These are phyloP conservation scores for Popillia japonica DNA, from an alignment of 1,140 invertebrate species.

Conservation along the genomic window DNA sequence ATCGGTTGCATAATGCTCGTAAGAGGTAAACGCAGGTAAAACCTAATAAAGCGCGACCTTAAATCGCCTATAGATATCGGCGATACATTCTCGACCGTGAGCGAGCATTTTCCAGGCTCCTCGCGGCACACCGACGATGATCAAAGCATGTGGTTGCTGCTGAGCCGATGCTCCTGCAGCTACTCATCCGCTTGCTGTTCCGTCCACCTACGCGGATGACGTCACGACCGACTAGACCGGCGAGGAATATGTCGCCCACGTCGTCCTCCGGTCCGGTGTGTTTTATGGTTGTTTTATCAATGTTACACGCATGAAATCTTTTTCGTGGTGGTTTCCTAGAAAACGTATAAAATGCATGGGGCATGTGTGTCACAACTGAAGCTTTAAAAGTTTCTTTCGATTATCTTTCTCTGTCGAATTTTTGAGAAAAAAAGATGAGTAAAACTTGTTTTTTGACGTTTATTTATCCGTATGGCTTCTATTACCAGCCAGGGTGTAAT, in stretches of 20 bases:
- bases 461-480: no score
- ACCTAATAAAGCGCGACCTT: neutral
- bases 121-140: neutral
- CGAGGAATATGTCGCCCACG: neutral
- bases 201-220: slow-evolving; percentile 1
- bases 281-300: neutral
- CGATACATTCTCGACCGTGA: neutral
- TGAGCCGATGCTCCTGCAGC: neutral
- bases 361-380: no score
- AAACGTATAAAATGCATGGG: neutral
- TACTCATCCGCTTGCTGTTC: neutral
- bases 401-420: no score
- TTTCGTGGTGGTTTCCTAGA: neutral
- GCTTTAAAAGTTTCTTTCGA: no score
- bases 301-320: neutral
- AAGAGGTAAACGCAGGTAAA: neutral
- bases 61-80: slow-evolving; percentile 2
- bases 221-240: neutral
- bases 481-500: no score
- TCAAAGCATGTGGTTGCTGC: neutral
- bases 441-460: no score
- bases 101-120: neutral
- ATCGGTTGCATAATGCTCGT: neutral
- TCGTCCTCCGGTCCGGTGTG: neutral
- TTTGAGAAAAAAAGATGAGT: no score